Evolutionary conservation across 2,888 invertebrate genomes (phyloP), one percentile per base, ranked within the genome.

Genomic region (Leucophora obtusa): DNA sequence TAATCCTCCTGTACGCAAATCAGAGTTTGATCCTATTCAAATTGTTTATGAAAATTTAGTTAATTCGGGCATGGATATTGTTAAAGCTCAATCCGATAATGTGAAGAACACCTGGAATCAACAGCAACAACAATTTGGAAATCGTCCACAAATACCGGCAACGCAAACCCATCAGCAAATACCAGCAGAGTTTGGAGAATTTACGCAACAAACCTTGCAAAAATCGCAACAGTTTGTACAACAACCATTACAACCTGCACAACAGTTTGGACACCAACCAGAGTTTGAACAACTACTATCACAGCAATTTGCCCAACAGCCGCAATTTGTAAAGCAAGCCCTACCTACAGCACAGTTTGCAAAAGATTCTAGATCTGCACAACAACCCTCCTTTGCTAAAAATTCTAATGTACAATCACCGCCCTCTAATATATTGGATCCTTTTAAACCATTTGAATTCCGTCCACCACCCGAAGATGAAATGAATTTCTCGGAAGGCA

Each of bases 51-150:
- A 85, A 1, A 83, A 81, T 18, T 24, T 86, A 47, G 79, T 84
- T 0, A 82, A 85, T 51, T 82, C 83, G 8, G 87, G 87, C 38
- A 83, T 87, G 83, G n/a, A 83, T 5, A 85, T 87, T 33, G 82
- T 84, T 5, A 76, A 83, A 1, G 84, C 84, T 5, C 33, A 72
- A 6, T 18, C 60, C 1, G 21, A 63, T 43, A 43, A 70, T 6
- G 15, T 72, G 7, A 47, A 59, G 5, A 10, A 14, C 10, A 6
- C 47, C 2, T 53, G 43, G 18, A 58, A 72, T 8, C 80, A 17
- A 62, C 80, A 14, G 15, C 21, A 50, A 21, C 21, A 35, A 17
- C 66, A 51, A 18, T 15, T 50, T 14, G 21, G 15, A 1, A 47
- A 47, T 47, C 43, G 14, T n/a, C 43, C 43, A 3, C 43, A 38